Conservation (phyloP, 92 coral and sea anemone genomes). For the Chrysogorgia sp. region DNA sequence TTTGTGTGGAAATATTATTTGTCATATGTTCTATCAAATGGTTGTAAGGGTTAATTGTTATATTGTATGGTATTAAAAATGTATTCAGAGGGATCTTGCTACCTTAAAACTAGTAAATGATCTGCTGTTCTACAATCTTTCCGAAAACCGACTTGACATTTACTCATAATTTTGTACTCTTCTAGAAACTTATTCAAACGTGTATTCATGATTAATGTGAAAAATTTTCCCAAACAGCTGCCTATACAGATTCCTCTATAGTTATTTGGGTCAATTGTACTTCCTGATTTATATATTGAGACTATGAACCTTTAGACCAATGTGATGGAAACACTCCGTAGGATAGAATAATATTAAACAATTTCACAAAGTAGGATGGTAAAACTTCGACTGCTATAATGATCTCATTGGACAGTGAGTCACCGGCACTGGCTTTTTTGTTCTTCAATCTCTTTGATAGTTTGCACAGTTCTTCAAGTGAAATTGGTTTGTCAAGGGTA, state of each 20-base stretch:
- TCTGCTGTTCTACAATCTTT: constrained; percentile 46
- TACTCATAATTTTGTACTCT: constrained; percentile 16
- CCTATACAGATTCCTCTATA: constrained; percentile 43
- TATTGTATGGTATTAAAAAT: too few relatives aligned
- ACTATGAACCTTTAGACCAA: constrained; percentile 39
- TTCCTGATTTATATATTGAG: constrained; percentile 43
- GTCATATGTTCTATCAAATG: too few relatives aligned
- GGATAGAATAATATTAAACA: constrained; percentile 24
- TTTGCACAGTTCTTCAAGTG: constrained; percentile 31
- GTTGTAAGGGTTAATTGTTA: too few relatives aligned
- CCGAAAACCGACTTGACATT: constrained; percentile 36
- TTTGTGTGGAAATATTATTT: too few relatives aligned
- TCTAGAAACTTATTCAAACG: constrained; percentile 20
- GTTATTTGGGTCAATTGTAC: constrained; percentile 30
- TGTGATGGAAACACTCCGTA: constrained; percentile 34
- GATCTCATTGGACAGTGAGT: too few relatives aligned
- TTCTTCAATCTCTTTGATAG: constrained; percentile 18
- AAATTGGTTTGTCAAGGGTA: constrained; percentile 28
- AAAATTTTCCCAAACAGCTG: constrained; percentile 43
- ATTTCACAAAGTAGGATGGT: constrained; percentile 17
- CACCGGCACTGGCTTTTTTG: constrained; percentile 44
- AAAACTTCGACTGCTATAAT: constrained; percentile 18
- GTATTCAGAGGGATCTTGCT: too few relatives aligned
- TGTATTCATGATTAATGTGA: too few relatives aligned
- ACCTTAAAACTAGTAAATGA: too few relatives aligned